These are phyloP conservation scores for Neomonachus schauinslandi DNA, from an alignment of 2,113 vertebrate genomes.

Conservation along the genomic window DNA sequence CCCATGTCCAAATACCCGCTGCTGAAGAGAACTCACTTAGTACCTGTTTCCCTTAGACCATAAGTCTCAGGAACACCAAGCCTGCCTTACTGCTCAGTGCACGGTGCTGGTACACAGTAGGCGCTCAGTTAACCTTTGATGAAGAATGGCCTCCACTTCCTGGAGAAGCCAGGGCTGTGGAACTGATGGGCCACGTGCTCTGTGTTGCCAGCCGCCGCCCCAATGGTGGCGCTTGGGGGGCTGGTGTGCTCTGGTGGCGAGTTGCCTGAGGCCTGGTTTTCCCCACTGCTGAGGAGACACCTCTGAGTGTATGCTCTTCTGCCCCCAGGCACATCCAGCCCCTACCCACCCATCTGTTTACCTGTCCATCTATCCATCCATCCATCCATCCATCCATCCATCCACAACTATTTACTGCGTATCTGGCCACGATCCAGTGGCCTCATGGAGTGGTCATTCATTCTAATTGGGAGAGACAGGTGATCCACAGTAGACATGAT, in stretches of 20 bases:
- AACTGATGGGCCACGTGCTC: background rate
- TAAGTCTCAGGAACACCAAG: background rate
- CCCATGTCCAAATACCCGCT: background rate
- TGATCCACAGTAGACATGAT: accelerated
- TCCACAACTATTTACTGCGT: background rate
- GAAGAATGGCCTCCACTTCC: background rate
- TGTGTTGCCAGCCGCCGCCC: background rate
- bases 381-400: background rate
- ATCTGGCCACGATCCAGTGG: background rate
- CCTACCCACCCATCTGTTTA: background rate
- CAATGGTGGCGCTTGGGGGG: background rate
- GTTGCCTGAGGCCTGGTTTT: background rate
- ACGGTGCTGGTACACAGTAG: background rate
- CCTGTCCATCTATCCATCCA: accelerated
- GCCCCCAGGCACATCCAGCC: background rate
- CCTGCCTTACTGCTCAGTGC: background rate
- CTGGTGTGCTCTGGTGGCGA: background rate
- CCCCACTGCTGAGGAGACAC: background rate
- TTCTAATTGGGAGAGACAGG: background rate
- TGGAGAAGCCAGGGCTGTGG: background rate
- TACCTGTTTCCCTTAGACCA: background rate
- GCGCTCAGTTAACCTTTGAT: background rate
- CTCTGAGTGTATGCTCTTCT: background rate
- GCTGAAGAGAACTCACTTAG: background rate
- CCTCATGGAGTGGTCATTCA: background rate